These are phyloP conservation scores for Pogonus chalceus DNA, from an alignment of 1,140 invertebrate species.

Conservation along the genomic window DNA sequence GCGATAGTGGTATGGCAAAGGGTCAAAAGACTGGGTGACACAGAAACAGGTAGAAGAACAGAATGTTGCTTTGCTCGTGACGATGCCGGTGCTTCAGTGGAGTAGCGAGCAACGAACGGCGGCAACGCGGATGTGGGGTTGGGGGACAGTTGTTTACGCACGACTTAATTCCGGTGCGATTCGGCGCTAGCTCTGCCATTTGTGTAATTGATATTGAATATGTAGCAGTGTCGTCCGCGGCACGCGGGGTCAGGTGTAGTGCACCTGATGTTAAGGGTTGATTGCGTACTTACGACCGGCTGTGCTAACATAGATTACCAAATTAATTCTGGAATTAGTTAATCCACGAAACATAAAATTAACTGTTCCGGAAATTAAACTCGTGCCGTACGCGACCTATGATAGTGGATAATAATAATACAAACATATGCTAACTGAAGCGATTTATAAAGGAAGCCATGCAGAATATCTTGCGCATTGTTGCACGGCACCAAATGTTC, in stretches of 20 bases:
- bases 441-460: slow-evolving; percentile 5
- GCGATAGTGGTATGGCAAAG: no score
- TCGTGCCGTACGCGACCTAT: slow-evolving; percentile 1
- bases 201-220: slow-evolving; percentile 7
- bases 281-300: slow-evolving; percentile 6
- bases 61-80: no score
- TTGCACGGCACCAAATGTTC: no score
- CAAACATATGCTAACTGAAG: slow-evolving; percentile 5
- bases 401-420: slow-evolving; percentile 6
- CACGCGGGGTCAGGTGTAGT: background rate
- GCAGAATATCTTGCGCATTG: slow-evolving; percentile 4
- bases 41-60: no score
- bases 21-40: no score
- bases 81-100: no score
- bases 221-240: background rate
- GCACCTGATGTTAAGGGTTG: slow-evolving; percentile 6
- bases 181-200: background rate
- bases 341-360: slow-evolving; percentile 6
- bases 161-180: background rate
- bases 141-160: slow-evolving; percentile 5
- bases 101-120: no score
- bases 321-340: slow-evolving; percentile 7
- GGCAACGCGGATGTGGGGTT: no score
- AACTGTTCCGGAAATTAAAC: slow-evolving; percentile 7
- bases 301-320: slow-evolving; percentile 7